phyloP scores from a whole-genome alignment of 1,140 invertebrate species.

The Drosophila obscura region DNA sequence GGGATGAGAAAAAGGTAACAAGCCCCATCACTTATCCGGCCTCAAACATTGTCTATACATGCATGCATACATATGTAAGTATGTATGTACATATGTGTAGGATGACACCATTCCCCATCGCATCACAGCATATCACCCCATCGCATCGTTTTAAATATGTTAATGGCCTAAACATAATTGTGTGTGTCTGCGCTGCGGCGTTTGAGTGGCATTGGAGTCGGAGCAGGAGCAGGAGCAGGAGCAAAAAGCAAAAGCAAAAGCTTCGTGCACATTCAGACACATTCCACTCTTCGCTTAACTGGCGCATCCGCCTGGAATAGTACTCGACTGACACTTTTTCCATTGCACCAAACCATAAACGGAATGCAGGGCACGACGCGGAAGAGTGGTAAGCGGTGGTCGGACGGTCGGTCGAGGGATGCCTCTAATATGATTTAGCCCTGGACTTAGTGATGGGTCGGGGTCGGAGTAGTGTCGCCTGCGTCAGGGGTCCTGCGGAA shows the following conservation, averaged over 20 bases:
- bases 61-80: no score
- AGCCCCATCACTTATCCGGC: not conserved
- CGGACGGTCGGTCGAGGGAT: constrained; percentile 13
- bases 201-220: constrained; percentile 40
- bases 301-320: constrained; percentile 47
- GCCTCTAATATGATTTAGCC: constrained; percentile 61
- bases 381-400: constrained; percentile 19
- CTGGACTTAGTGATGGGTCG: constrained; percentile 46
- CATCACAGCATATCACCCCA: not conserved
- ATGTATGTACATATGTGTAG: not conserved
- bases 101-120: not conserved
- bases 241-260: no score
- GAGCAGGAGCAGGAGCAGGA: not conserved
- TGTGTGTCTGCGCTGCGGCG: constrained; percentile 25
- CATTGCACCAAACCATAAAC: constrained; percentile 47
- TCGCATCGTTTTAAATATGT: constrained; percentile 50
- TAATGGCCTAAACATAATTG: constrained; percentile 65
- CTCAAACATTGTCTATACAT: constrained; percentile 7
- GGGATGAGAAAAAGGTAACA: not conserved
- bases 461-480: not conserved
- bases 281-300: constrained; percentile 25
- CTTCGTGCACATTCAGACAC: constrained; percentile 18
- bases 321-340: constrained; percentile 67
- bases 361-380: constrained; percentile 10
- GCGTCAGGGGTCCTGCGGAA: not conserved